phyloP scores from a whole-genome alignment of 2,888 invertebrate genomes.

The Leptinotarsa rubiginosa region DNA sequence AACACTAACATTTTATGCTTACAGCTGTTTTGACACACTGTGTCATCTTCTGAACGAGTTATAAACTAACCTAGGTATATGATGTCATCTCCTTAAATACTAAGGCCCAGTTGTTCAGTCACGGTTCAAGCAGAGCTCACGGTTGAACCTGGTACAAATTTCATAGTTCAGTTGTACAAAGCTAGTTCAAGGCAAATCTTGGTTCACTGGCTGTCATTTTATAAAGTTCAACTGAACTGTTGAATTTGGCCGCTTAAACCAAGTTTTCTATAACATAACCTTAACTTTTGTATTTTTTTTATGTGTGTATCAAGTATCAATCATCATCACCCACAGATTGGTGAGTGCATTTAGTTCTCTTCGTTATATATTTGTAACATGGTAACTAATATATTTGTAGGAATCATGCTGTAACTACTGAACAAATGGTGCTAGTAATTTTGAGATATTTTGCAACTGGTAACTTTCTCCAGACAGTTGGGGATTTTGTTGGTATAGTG shows the following conservation, averaged over 20 bases:
- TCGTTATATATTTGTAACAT: neutral
- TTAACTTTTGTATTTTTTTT: constrained; percentile 8
- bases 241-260: too few species aligned
- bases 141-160: neutral
- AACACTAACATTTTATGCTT: too few species aligned
- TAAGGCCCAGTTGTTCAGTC: too few species aligned
- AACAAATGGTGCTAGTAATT: constrained; percentile 24
- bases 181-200: neutral
- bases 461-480: constrained; percentile 12
- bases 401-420: constrained; percentile 25
- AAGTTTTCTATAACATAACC: too few species aligned
- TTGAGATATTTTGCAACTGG: constrained; percentile 31
- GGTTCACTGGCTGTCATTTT: neutral
- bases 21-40: too few species aligned
- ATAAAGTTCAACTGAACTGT: too few species aligned
- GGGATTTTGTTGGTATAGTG: constrained; percentile 24
- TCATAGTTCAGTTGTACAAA: neutral
- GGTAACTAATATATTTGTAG: constrained; percentile 19
- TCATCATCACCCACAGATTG: constrained; percentile 5
- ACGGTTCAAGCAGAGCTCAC: neutral
- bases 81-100: too few species aligned
- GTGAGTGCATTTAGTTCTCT: constrained; percentile 7
- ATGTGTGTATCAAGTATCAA: neutral
- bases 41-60: too few species aligned
- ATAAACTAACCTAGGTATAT: too few species aligned